phyloP scores from a whole-genome alignment of 2,113 vertebrate genomes.

The Grallaria varia region DNA sequence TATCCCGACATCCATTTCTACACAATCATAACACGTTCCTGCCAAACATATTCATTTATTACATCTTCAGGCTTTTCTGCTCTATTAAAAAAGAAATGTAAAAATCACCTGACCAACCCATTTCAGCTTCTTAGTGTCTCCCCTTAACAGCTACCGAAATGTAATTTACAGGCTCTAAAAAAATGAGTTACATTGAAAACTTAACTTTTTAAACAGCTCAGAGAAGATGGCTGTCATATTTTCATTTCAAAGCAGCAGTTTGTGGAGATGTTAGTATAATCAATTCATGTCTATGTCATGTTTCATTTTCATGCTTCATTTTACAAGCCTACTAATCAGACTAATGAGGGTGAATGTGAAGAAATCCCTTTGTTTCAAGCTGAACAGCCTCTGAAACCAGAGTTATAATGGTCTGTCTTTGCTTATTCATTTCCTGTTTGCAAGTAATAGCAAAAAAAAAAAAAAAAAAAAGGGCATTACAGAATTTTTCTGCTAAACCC shows the following conservation, averaged over 20 bases:
- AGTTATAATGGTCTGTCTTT: constrained; percentile 9
- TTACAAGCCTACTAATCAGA: constrained; percentile 66
- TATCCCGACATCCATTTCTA: neutral
- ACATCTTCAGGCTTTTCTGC: neutral
- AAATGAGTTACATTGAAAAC: neutral
- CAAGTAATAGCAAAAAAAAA: neutral
- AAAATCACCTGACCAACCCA: neutral
- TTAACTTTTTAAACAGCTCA: neutral
- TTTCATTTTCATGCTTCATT: constrained; percentile 64
- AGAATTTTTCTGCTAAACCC: neutral
- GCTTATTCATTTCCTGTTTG: constrained; percentile 22
- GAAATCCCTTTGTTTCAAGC: constrained; percentile 59
- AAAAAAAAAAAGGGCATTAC: neutral
- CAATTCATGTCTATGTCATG: constrained; percentile 38
- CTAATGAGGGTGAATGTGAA: constrained; percentile 69
- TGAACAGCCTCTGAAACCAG: constrained; percentile 32
- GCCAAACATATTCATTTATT: neutral
- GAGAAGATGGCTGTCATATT: constrained; percentile 2
- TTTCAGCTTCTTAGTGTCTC: neutral
- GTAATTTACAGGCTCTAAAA: neutral
- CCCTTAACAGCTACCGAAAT: neutral
- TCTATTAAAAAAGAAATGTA: neutral
- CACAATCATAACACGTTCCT: accelerated
- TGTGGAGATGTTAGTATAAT: constrained; percentile 22
- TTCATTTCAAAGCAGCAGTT: neutral